Percentiles rank a stretch among this genome's conserved stretches.
Conservation (phyloP, 2,113 vertebrate species). For the Phrynosoma platyrhinos region DNA sequence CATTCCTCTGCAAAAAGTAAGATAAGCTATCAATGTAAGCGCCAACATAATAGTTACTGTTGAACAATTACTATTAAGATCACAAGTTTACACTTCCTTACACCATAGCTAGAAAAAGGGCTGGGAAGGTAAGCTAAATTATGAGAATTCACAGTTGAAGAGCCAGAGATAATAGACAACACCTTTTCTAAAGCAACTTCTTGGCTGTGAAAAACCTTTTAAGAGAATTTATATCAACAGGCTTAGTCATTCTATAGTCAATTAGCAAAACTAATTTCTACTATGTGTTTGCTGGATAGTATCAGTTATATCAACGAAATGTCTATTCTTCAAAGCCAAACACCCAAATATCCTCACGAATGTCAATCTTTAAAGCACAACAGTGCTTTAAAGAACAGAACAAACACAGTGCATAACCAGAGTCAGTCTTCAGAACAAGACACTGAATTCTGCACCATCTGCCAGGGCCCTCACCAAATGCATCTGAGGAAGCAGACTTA, state of each 20-base stretch:
- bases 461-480: background rate
- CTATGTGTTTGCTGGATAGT: background rate
- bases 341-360: background rate
- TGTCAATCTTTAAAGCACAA: background rate
- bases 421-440: background rate
- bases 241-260: background rate
- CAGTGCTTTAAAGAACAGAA: background rate
- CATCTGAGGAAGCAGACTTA: no score
- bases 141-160: background rate
- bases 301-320: background rate
- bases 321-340: background rate
- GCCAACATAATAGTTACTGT: background rate
- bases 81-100: slow-evolving; percentile 1
- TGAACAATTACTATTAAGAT: background rate
- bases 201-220: background rate
- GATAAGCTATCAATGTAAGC: background rate
- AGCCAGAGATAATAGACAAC: background rate
- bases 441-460: background rate
- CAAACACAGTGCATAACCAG: background rate
- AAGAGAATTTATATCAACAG: background rate
- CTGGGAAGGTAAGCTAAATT: background rate
- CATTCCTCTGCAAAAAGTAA: background rate
- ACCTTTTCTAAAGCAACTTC: background rate
- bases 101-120: background rate
- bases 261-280: background rate